A percentile compares a stretch with the other conserved stretches of the same genome.
Conservation (phyloP, 2,113 vertebrate species). For the Cepphus grylle region DNA sequence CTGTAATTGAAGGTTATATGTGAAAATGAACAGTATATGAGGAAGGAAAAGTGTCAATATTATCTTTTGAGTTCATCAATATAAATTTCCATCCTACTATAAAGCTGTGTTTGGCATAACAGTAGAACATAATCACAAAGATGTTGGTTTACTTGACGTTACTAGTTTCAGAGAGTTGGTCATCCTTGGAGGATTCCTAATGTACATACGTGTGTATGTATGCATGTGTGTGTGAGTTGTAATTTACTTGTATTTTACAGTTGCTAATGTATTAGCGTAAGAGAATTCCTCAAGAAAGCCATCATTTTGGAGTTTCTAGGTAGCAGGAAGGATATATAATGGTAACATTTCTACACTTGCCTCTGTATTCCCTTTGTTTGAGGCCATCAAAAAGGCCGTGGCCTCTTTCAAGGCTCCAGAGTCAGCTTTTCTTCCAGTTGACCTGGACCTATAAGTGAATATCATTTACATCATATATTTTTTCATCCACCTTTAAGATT, state of each 20-base stretch:
- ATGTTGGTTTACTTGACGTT: background rate
- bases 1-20: background rate
- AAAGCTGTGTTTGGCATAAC: background rate
- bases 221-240: background rate
- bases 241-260: background rate
- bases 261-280: background rate
- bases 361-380: conserved; percentile 9
- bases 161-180: background rate
- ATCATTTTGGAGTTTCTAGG: conserved; percentile 67
- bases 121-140: background rate
- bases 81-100: background rate
- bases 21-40: background rate
- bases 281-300: conserved; percentile 55
- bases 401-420: background rate
- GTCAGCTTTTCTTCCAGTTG: background rate
- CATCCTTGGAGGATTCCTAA: background rate
- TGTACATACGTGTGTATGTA: background rate
- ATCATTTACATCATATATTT: conserved; percentile 30
- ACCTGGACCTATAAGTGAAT: background rate
- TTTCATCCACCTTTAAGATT: conserved; percentile 9
- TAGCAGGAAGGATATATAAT: background rate
- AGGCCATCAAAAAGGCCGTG: background rate
- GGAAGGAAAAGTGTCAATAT: background rate
- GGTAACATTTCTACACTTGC: conserved; percentile 34
- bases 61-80: background rate